Base-by-base conservation (phyloP, 2,113 vertebrate genomes). In the Phocoena phocoena region DNA sequence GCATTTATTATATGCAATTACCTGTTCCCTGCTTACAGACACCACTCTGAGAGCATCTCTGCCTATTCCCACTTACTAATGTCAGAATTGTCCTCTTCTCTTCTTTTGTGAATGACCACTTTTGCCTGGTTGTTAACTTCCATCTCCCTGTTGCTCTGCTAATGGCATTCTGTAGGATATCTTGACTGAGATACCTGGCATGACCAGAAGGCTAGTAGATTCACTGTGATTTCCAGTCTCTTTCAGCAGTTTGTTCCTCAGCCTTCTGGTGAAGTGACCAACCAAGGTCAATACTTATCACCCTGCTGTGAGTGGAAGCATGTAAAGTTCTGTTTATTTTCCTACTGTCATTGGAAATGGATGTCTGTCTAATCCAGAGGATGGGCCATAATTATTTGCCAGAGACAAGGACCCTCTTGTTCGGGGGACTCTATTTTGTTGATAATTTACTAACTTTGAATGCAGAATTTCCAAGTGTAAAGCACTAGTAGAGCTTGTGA, bases 221-320 rank as follows among this genome's bases (percentile, higher is more conserved):
- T 96, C 94, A 88, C 93, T 92, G 60, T 74, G 95, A 96, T 97
- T 98, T 97, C 73, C 38, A 96, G 93, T 76, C 63, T 88, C 28
- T 98, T 58, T 94, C 71, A 80, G 71, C 94, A 97, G 63, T 97
- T 98, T 98, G 38, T 68, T 95, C 67, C 95, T 97, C 96, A 91
- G 88, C 74, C 90, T 96, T 76, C 74, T 38, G 38, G 23, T 95
- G 77, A 96, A 84, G 82, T 6, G n/a, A 50, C 77, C 31, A 94
- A 36, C 33, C 58, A 73, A 93, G 81, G 92, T 96, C 97, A 97
- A n/a, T 65, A 44, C 55, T 82, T 71, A 60, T 23, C 62, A 44
- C 81, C 41, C 47, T 63, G 73, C 60, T 96, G 12, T 92, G 92
- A 96, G 71, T 68, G 47, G 63, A 93, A 63, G 62, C 90, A 73